A percentile compares a stretch with the other conserved stretches of the same genome.
Evolutionary conservation across 92 coral and sea anemone species (phyloP).

Genomic region (Epizoanthus rinbou): DNA sequence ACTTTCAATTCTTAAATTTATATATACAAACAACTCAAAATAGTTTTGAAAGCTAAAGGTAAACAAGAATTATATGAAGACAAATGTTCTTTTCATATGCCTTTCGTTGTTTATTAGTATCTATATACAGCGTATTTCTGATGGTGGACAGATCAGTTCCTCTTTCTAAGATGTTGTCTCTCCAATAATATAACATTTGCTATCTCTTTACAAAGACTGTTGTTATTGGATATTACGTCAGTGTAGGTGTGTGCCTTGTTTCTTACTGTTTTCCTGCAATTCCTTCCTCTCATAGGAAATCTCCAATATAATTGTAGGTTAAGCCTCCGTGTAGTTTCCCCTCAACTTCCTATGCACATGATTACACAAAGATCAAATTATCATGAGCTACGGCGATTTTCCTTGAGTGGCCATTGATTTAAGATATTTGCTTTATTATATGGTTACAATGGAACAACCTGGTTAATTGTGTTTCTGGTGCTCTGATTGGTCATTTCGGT

Average conservation of each 20-base stretch:
- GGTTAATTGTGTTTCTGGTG: constrained; percentile 44
- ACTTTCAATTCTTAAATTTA: neutral
- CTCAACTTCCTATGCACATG: neutral
- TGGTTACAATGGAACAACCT: constrained; percentile 70
- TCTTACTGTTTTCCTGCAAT: neutral
- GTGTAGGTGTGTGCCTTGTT: neutral
- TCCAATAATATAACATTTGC: neutral
- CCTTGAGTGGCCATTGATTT: constrained; percentile 34
- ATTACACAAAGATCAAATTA: constrained; percentile 47
- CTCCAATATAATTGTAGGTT: neutral
- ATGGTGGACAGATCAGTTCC: neutral
- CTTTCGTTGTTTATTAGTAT: neutral
- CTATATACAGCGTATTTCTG: neutral
- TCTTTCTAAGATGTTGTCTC: neutral
- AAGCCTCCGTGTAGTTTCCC: neutral
- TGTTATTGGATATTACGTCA: neutral
- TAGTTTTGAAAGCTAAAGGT: neutral
- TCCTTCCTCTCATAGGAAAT: neutral
- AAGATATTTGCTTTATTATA: constrained; percentile 30
- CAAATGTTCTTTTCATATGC: neutral
- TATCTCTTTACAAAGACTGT: neutral
- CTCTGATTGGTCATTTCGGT: constrained; percentile 69
- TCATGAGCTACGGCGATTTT: constrained; percentile 8
- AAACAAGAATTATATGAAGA: neutral
- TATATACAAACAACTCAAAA: neutral